These are phyloP conservation scores for Chloroceryle aenea DNA, from an alignment of 2,113 vertebrate species.

Conservation along the genomic window DNA sequence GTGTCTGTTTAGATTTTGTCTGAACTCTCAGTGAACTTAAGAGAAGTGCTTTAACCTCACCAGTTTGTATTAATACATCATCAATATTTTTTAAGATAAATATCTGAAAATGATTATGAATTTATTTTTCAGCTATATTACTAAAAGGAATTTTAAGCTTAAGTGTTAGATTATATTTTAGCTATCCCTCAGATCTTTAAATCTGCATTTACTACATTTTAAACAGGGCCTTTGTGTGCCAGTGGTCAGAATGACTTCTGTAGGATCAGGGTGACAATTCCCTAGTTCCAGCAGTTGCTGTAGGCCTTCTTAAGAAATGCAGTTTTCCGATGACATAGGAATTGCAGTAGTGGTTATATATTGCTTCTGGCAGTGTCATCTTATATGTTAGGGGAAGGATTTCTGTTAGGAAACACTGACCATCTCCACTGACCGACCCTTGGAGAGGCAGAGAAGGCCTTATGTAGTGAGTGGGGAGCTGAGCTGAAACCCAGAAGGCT, in stretches of 20 bases:
- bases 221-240: background rate
- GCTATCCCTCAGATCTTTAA: background rate
- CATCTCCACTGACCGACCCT: background rate
- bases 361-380: background rate
- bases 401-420: background rate
- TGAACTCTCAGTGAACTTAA: constrained; percentile 62
- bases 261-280: background rate
- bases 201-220: background rate
- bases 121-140: background rate
- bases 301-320: background rate
- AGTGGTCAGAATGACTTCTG: background rate
- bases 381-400: background rate
- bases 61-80: background rate
- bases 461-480: background rate
- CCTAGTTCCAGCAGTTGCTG: background rate
- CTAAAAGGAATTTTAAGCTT: background rate
- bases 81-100: background rate
- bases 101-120: background rate
- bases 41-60: constrained; percentile 17
- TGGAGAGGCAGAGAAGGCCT: background rate
- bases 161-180: background rate
- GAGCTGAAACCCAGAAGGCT: background rate
- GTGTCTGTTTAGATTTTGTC: constrained; percentile 58
- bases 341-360: background rate
- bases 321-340: background rate